Evolutionary conservation across 2,888 invertebrate species (phyloP), one percentile per base, ranked within the genome.

Genomic region (Hyppa rectilinea): DNA sequence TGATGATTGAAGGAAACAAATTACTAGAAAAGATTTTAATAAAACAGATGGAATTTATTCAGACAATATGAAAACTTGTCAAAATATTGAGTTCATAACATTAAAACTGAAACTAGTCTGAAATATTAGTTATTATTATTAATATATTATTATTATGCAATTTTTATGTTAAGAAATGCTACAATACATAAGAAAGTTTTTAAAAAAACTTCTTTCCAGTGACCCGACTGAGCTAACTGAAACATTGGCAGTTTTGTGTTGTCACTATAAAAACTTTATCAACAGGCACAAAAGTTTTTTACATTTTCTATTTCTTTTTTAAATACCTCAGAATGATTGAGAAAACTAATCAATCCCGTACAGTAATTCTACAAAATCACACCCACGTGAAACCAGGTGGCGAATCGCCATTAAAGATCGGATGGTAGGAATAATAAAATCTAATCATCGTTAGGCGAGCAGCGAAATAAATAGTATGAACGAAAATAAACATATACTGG

Each of bases 381-480:
- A 64, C 78, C 72, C 67, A 81, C 79, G 64, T 56, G 17, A 49
- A n/a, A 66, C 47, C 85, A 85, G 84, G 84, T 84, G 85, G 75
- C 79, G 66, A 77, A 79, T 83, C 77, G 67, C 79, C 75, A 85
- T 85, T 79, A 84, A 83, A 86, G 76, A 82, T 84, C 82, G 80
- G 79, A 82, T 83, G 71, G 78, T 86, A 85, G 81, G 85, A 90
- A 90, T 90, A 92, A 93, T 93, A 92, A 94, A 94, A 92, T 85
- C 88, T 91, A 93, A 94, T 94, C 92, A 93, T 87, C 89, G 88
- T 85, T 78, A 81, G 75, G 69, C 71, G 55, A 71, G 72, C 86
- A 85, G 87, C 87, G 91, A 93, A 94, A 94, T 91, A 94, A 94
- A 94, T 92, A 93, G 89, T 90, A 89, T 88, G 87, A 88, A 90